Conservation (phyloP, 2,888 invertebrate genomes). For the Chrysomela aeneicollis region DNA sequence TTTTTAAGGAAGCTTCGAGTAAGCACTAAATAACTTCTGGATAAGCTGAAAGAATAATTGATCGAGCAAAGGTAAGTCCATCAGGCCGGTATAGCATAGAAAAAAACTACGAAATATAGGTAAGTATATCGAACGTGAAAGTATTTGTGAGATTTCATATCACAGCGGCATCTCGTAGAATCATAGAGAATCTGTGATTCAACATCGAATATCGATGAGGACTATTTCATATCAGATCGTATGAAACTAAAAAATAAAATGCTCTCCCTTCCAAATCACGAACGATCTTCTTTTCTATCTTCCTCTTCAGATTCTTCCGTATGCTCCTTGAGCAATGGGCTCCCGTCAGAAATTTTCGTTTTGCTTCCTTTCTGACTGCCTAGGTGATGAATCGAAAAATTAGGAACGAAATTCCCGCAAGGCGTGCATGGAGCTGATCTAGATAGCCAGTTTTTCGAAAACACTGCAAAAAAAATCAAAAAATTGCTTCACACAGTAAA, state of each 20-base stretch:
- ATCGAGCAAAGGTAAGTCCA: too few species aligned
- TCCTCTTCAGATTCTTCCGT: slow-evolving; percentile 64
- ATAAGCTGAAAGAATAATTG: background rate
- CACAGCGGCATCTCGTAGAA: slow-evolving; percentile 13
- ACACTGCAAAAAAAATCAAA: slow-evolving; percentile 41
- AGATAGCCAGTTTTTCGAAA: slow-evolving; percentile 69
- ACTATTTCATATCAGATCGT: background rate
- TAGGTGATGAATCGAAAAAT: slow-evolving; percentile 64
- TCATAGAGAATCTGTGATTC: slow-evolving; percentile 3
- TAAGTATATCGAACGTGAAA: background rate
- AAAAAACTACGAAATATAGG: background rate
- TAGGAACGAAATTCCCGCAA: slow-evolving; percentile 72
- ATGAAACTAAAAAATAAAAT: slow-evolving; percentile 1
- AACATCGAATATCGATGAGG: slow-evolving; percentile 3
- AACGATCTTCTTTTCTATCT: slow-evolving; percentile 39
- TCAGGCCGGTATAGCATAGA: too few species aligned
- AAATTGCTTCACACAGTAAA: too few species aligned
- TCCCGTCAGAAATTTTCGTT: slow-evolving; percentile 67
- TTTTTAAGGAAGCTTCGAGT: too few species aligned
- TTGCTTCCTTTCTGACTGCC: slow-evolving; percentile 63
- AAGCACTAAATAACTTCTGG: background rate
- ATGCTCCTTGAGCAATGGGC: slow-evolving; percentile 67
- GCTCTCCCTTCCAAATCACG: slow-evolving; percentile 37
- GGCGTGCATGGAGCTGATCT: slow-evolving; percentile 84
- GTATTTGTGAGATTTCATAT: slow-evolving; percentile 2